Conservation (phyloP, 2,113 vertebrate genomes). For the Panurus biarmicus region DNA sequence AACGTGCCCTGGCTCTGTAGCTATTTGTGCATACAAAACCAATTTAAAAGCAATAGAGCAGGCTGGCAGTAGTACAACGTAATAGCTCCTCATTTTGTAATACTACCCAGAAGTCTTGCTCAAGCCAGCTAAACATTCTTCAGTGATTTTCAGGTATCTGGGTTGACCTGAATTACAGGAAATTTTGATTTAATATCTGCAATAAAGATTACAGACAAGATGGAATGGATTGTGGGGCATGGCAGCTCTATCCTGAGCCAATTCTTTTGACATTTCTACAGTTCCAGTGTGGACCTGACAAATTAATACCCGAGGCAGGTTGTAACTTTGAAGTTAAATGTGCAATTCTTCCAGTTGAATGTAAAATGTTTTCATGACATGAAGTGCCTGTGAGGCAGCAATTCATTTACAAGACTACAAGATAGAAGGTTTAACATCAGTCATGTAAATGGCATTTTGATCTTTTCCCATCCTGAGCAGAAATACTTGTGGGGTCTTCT, state of each 20-base stretch:
- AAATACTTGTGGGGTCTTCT: not conserved
- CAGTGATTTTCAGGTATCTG: not conserved
- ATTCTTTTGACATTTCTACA: not conserved
- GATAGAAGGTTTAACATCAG: not conserved
- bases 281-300: not conserved
- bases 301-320: conserved; percentile 13
- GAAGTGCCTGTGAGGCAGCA: conserved; percentile 14
- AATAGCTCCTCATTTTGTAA: not conserved
- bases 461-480: not conserved
- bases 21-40: not conserved
- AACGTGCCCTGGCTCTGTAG: not conserved
- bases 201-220: not conserved
- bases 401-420: conserved; percentile 6
- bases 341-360: conserved; percentile 10
- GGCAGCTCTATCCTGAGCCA: not conserved
- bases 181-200: not conserved
- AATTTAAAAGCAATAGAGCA: conserved; percentile 37
- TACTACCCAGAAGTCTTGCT: not conserved
- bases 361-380: conserved; percentile 28
- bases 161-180: not conserved
- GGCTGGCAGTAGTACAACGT: not conserved
- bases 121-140: not conserved
- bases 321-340: conserved; percentile 36
- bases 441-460: conserved; percentile 6
- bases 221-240: not conserved